Percentiles rank a stretch among this genome's conserved stretches.
phyloP scores from a whole-genome alignment of 2,888 invertebrate genomes.

The Acrocyrtus sp. region DNA sequence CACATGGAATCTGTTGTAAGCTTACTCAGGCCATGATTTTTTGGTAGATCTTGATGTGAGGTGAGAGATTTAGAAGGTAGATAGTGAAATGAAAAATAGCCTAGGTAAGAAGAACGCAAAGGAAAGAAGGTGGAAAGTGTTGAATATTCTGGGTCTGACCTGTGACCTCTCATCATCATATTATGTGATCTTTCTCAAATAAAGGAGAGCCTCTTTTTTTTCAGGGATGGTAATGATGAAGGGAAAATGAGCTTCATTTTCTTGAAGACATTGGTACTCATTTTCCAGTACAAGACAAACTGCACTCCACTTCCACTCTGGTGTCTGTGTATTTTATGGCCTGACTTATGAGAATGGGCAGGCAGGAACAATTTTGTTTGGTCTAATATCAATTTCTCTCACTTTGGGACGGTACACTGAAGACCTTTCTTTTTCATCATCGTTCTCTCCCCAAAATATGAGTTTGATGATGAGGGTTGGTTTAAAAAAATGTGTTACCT shows the following conservation, averaged over 20 bases:
- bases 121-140: constrained; percentile 54
- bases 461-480: too few relatives aligned
- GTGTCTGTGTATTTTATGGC: constrained; percentile 36
- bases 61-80: constrained; percentile 6
- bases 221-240: constrained; percentile 26
- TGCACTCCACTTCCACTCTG: too few relatives aligned
- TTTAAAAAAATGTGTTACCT: constrained; percentile 28
- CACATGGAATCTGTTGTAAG: too few relatives aligned
- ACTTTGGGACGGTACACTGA: constrained; percentile 8
- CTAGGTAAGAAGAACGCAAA: neutral
- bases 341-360: constrained; percentile 36
- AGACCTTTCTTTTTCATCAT: neutral
- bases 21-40: too few relatives aligned
- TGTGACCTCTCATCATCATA: constrained; percentile 58
- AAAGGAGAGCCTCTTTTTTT: constrained; percentile 31
- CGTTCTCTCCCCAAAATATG: too few relatives aligned
- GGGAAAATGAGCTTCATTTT: constrained; percentile 58
- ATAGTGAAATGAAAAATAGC: constrained; percentile 30
- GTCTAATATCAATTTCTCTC: constrained; percentile 47
- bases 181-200: constrained; percentile 45
- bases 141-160: constrained; percentile 60
- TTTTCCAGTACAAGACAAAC: too few relatives aligned
- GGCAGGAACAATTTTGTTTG: constrained; percentile 39
- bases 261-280: too few relatives aligned
- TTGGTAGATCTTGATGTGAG: too few relatives aligned